These are phyloP conservation scores for Sepioteuthis lessoniana DNA, from an alignment of 2,888 invertebrate species.

Conservation along the genomic window DNA sequence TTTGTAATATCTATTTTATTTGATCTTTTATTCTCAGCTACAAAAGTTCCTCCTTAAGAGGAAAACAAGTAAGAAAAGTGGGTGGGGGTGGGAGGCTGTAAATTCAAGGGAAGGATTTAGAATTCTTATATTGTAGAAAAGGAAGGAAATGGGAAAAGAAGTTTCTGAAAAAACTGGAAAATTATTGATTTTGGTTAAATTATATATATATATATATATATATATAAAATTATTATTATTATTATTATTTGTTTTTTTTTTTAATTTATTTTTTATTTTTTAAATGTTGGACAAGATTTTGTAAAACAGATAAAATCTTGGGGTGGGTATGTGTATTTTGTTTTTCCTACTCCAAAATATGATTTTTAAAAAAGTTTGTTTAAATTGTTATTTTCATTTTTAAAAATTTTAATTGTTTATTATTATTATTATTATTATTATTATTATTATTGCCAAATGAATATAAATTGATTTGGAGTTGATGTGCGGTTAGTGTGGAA, in stretches of 20 bases:
- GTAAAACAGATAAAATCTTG: neutral
- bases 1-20: conserved; percentile 13
- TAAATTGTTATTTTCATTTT: neutral
- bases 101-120: neutral
- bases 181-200: neutral
- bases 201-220: neutral
- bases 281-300: neutral
- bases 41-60: neutral
- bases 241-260: too few species aligned
- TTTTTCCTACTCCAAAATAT: neutral
- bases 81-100: too few species aligned
- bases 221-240: neutral
- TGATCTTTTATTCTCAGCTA: neutral
- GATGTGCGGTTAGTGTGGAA: neutral
- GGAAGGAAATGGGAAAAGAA: neutral
- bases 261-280: too few species aligned
- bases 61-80: neutral
- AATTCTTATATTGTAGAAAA: neutral
- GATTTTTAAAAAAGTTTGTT: neutral
- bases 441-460: conserved; percentile 6
- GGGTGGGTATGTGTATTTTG: neutral
- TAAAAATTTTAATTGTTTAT: neutral
- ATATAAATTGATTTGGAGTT: neutral
- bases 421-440: neutral
- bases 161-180: neutral